Evolutionary conservation across 2,888 invertebrate species (phyloP).

Genomic region (Acronicta psi): DNA sequence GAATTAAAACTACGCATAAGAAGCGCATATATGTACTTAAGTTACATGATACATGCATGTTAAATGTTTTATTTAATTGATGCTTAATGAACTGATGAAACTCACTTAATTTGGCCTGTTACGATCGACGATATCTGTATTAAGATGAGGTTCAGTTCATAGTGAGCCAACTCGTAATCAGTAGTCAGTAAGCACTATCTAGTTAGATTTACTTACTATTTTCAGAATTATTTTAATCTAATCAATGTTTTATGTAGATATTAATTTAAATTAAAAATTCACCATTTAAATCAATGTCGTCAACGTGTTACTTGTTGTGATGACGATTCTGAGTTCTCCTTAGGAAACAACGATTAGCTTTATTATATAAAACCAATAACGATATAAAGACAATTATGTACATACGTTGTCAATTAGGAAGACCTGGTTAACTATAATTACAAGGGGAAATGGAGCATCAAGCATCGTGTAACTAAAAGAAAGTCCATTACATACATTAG

Average conservation of each 20-base stretch:
- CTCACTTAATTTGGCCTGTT: background rate
- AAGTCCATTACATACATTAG: conserved; percentile 43
- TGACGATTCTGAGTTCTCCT: too few relatives aligned
- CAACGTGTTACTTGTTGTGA: too few relatives aligned
- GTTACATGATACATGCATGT: background rate
- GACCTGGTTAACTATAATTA: conserved; percentile 40
- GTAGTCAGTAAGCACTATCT: background rate
- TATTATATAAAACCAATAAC: background rate
- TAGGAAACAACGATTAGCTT: background rate
- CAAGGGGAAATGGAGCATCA: conserved; percentile 41
- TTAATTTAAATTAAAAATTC: too few relatives aligned
- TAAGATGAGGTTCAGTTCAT: too few relatives aligned
- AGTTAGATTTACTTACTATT: too few relatives aligned
- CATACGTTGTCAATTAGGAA: conserved; percentile 35
- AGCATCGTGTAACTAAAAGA: conserved; percentile 43
- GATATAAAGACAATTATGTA: conserved; percentile 9
- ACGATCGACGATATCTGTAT: too few relatives aligned
- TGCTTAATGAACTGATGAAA: background rate
- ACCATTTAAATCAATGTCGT: too few relatives aligned
- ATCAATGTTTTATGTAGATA: too few relatives aligned
- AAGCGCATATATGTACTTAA: too few relatives aligned
- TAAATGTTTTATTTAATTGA: conserved; percentile 4
- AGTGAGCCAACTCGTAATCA: background rate
- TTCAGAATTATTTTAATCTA: too few relatives aligned
- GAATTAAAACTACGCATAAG: background rate